phyloP scores from a whole-genome alignment of 2,888 invertebrate genomes.

The Tenthredo amoena region DNA sequence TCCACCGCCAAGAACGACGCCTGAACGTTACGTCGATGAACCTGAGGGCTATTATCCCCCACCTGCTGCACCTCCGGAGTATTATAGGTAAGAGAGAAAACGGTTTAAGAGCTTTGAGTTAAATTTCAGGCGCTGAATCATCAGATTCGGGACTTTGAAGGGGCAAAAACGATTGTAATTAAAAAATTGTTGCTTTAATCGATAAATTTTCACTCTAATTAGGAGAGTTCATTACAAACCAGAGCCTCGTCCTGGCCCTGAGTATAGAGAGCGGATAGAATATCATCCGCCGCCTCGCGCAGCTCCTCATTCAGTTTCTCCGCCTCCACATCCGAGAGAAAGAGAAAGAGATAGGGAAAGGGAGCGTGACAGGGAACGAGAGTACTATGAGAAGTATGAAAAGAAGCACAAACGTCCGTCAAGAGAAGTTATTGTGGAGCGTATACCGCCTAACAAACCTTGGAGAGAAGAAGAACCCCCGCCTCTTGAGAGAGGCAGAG shows the following conservation, averaged over 20 bases:
- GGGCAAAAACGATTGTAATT: background rate
- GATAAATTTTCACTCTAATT: background rate
- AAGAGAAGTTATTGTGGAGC: constrained; percentile 88
- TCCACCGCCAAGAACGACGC: constrained; percentile 72
- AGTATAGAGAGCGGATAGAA: constrained; percentile 75
- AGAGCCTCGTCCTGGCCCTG: constrained; percentile 70
- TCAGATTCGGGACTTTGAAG: constrained; percentile 13
- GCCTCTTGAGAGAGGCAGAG: constrained; percentile 78
- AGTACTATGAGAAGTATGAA: constrained; percentile 74
- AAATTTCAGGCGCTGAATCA: background rate
- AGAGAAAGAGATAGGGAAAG: constrained; percentile 70
- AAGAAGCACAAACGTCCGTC: constrained; percentile 81
- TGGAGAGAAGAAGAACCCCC: constrained; percentile 76
- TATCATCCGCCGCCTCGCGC: constrained; percentile 71
- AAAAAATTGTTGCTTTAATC: background rate
- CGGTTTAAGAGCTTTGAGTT: background rate
- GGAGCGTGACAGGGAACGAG: constrained; percentile 72
- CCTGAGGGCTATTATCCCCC: constrained; percentile 73
- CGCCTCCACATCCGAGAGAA: constrained; percentile 73
- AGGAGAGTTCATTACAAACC: constrained; percentile 76
- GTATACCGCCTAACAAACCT: constrained; percentile 79
- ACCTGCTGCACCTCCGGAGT: constrained; percentile 71
- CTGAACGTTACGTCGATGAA: constrained; percentile 72
- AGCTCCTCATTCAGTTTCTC: constrained; percentile 73
- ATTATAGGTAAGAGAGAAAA: constrained; percentile 70